phyloP scores from a whole-genome alignment of 2,797 vertebrate genomes.

The Telmatherina bonti region DNA sequence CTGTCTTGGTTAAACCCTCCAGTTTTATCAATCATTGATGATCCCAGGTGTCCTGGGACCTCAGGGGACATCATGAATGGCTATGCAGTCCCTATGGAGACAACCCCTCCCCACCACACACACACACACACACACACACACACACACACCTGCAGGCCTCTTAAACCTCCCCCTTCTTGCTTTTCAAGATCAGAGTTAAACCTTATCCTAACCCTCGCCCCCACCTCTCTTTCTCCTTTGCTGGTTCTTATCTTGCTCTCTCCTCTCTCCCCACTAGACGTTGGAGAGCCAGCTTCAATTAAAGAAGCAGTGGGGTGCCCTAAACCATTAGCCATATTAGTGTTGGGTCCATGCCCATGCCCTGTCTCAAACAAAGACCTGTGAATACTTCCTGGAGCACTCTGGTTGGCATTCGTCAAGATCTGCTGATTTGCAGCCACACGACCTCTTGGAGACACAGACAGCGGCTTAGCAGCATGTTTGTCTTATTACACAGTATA shows the following conservation, averaged over 20 bases:
- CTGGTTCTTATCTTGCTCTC: slow-evolving; percentile 65
- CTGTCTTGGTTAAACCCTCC: slow-evolving; percentile 67
- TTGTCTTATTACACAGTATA: slow-evolving; percentile 14
- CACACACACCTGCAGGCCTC: slow-evolving; percentile 39
- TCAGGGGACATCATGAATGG: slow-evolving; percentile 71
- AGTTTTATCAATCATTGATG: slow-evolving; percentile 84
- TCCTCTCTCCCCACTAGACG: slow-evolving; percentile 52
- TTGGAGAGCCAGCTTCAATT: slow-evolving; percentile 80
- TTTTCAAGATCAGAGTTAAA: slow-evolving; percentile 65
- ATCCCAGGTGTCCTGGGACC: slow-evolving; percentile 82
- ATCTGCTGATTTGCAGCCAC: slow-evolving; percentile 48
- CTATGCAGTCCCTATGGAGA: slow-evolving; percentile 32
- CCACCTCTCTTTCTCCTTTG: slow-evolving; percentile 30
- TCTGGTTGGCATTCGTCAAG: slow-evolving; percentile 57
- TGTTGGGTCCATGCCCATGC: slow-evolving; percentile 73
- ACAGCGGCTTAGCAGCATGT: slow-evolving; percentile 18
- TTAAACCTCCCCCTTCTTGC: slow-evolving; percentile 34
- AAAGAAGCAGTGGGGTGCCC: slow-evolving; percentile 79
- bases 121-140: slow-evolving; percentile 30
- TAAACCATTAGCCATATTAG: slow-evolving; percentile 81
- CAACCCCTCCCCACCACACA: slow-evolving; percentile 16
- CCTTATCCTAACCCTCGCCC: slow-evolving; percentile 41
- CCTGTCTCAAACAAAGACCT: slow-evolving; percentile 72
- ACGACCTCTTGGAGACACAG: slow-evolving; percentile 33
- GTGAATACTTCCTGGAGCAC: slow-evolving; percentile 54